Percentiles rank a stretch among this genome's conserved stretches.
Evolutionary conservation across 1,140 invertebrate species (phyloP).

Genomic region (Copidosoma floridanum): DNA sequence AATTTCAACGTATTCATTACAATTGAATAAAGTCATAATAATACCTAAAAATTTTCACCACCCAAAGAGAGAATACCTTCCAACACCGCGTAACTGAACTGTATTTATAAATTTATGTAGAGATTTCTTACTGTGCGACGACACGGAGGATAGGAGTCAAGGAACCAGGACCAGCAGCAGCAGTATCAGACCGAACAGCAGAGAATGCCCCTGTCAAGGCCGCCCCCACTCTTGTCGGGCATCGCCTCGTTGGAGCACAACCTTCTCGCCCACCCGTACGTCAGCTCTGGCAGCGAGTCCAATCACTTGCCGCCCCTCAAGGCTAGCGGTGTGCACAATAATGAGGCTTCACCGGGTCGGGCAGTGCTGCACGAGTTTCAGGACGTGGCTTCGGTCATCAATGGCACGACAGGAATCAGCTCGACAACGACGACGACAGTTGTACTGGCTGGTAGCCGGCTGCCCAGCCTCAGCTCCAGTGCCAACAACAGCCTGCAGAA

Average conservation of each 20-base stretch:
- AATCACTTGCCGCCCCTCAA: constrained; percentile 52
- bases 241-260: constrained; percentile 38
- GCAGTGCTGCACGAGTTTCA: constrained; percentile 15
- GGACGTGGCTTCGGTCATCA: constrained; percentile 19
- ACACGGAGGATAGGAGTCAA: too few species aligned
- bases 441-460: constrained; percentile 21
- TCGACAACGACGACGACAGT: not conserved
- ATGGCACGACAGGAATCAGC: too few species aligned
- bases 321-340: constrained; percentile 32
- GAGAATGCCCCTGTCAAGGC: constrained; percentile 50
- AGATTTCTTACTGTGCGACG: too few species aligned
- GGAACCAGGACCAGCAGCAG: not conserved
- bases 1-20: too few species aligned
- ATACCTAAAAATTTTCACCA: too few species aligned
- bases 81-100: too few species aligned
- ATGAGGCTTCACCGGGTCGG: constrained; percentile 21
- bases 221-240: constrained; percentile 43
- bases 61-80: too few species aligned
- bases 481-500: constrained; percentile 47
- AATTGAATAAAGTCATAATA: too few species aligned
- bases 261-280: constrained; percentile 44
- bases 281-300: constrained; percentile 44
- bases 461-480: constrained; percentile 42
- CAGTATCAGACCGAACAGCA: not conserved
- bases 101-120: too few species aligned